phyloP scores from a whole-genome alignment of 1,140 invertebrate species.

The Neotoxoptera formosana region DNA sequence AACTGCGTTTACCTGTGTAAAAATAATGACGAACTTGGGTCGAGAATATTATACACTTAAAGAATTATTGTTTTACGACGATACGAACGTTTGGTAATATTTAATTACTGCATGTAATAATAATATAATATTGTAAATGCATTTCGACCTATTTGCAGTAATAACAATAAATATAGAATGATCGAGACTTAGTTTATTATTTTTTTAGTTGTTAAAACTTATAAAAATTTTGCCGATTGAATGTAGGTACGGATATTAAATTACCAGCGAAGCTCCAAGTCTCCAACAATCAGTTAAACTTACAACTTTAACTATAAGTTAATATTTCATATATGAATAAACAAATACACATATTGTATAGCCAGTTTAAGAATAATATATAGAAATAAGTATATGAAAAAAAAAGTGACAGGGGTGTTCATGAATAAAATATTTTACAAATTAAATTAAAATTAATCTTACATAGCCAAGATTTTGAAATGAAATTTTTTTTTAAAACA shows the following conservation, averaged over 20 bases:
- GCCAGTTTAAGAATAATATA: background rate
- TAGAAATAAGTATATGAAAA: background rate
- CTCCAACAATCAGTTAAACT: background rate
- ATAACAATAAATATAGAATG: background rate
- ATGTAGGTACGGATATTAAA: background rate
- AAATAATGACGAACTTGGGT: background rate
- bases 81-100: background rate
- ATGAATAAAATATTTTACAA: background rate
- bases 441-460: background rate
- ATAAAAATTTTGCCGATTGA: background rate
- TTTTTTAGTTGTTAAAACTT: background rate
- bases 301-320: background rate
- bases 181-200: background rate
- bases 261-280: background rate
- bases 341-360: background rate
- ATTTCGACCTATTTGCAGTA: background rate
- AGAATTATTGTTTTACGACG: background rate
- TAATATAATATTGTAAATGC: background rate
- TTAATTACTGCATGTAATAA: background rate
- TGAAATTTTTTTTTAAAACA: background rate
- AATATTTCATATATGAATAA: background rate
- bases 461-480: background rate
- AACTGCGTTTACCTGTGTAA: background rate
- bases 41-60: background rate
- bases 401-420: background rate